A percentile compares a stretch with the other conserved stretches of the same genome.
Conservation (phyloP, 2,113 vertebrate genomes). For the Cynopterus brachyotis region DNA sequence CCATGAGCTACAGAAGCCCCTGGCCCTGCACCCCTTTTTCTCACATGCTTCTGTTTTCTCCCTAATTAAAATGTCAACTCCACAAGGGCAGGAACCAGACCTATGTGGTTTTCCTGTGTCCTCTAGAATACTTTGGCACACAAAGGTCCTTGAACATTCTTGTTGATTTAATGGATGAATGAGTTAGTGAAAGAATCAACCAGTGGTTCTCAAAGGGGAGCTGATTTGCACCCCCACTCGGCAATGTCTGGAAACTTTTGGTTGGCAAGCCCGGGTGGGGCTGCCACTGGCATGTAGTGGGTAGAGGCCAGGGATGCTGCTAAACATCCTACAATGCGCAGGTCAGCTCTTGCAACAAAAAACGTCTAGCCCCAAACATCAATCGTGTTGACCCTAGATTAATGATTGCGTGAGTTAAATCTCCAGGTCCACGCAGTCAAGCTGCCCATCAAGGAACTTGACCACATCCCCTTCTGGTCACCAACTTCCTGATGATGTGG, state of each 20-base stretch:
- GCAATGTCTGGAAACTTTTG: not conserved
- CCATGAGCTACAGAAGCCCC: not conserved
- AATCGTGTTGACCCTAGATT: not conserved
- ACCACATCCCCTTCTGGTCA: not conserved
- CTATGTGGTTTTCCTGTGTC: not conserved
- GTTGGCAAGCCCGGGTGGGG: not conserved
- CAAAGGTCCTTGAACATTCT: not conserved
- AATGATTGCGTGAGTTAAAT: not conserved
- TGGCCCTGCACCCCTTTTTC: not conserved
- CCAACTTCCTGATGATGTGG: not conserved
- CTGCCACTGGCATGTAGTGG: not conserved
- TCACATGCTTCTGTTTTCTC: not conserved
- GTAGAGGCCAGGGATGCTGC: not conserved
- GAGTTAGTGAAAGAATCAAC: not conserved
- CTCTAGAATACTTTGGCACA: not conserved
- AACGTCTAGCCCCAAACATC: not conserved
- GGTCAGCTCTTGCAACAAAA: not conserved
- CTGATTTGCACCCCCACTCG: not conserved
- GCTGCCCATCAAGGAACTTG: not conserved
- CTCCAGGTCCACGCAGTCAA: not conserved
- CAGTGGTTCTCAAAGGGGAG: not conserved
- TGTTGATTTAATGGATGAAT: not conserved
- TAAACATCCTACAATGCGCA: not conserved
- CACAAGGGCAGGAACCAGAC: not conserved
- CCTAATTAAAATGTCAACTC: not conserved